Percentiles rank a stretch among this genome's conserved stretches.
Conservation (phyloP, 2,797 vertebrate genomes). For the Bufotes viridis region DNA sequence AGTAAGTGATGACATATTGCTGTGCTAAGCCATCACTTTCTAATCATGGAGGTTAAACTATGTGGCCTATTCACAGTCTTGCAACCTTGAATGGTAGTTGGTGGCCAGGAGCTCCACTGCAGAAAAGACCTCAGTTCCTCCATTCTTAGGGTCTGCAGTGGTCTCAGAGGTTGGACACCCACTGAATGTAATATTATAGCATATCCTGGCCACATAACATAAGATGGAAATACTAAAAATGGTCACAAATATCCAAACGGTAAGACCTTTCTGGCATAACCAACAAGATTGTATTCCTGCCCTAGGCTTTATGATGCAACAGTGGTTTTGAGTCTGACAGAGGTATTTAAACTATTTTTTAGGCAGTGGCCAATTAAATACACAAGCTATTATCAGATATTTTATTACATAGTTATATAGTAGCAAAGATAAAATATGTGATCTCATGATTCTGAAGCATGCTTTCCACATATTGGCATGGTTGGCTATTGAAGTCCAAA, state of each 20-base stretch:
- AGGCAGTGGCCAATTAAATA: background rate
- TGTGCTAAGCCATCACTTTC: too few relatives aligned
- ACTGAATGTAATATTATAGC: too few relatives aligned
- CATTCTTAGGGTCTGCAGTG: too few relatives aligned
- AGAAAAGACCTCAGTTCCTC: too few relatives aligned
- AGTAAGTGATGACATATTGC: too few relatives aligned
- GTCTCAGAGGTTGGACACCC: too few relatives aligned
- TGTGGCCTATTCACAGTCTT: too few relatives aligned
- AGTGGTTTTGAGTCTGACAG: background rate
- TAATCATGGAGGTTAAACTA: too few relatives aligned
- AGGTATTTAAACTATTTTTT: background rate
- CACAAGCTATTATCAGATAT: background rate
- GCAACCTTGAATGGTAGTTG: too few relatives aligned
- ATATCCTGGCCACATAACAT: too few relatives aligned
- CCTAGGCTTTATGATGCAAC: background rate
- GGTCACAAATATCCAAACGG: background rate
- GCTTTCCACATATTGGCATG: background rate
- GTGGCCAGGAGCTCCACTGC: too few relatives aligned
- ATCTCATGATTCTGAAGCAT: background rate
- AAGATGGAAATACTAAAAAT: too few relatives aligned
- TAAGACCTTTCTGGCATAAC: background rate
- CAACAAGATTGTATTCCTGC: background rate
- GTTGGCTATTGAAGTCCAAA: background rate
- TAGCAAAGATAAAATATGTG: background rate
- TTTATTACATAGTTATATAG: conserved; percentile 1